A percentile compares a stretch with the other conserved stretches of the same genome.
These are phyloP conservation scores for Drosophila saltans DNA, from an alignment of 1,140 invertebrate species.

Conservation along the genomic window DNA sequence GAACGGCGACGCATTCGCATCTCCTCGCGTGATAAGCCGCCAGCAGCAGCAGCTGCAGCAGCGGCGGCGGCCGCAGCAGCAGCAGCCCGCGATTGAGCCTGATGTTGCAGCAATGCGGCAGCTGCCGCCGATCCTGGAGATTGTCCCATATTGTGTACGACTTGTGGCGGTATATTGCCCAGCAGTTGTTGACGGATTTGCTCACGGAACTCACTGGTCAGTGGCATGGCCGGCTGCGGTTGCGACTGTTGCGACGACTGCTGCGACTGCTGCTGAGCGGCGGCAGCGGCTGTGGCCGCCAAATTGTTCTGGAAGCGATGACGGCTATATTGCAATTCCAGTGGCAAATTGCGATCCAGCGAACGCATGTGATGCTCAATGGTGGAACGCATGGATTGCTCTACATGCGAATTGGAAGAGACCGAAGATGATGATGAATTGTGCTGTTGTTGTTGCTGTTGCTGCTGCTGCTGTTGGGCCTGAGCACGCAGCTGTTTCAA, in stretches of 20 bases:
- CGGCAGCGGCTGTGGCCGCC: conserved; percentile 25
- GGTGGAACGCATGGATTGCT: conserved; percentile 76
- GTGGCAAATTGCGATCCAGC: conserved; percentile 77
- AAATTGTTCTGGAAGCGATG: conserved; percentile 74
- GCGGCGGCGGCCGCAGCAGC: conserved; percentile 76
- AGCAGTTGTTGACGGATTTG: conserved; percentile 78
- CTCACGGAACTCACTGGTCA: conserved; percentile 79
- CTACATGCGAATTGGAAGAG: conserved; percentile 61
- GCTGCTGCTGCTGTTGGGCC: conserved; percentile 68
- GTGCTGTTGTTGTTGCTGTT: conserved; percentile 59
- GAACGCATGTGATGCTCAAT: conserved; percentile 83
- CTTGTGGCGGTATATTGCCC: conserved; percentile 76
- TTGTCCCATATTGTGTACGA: conserved; percentile 77
- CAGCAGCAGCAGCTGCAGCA: conserved; percentile 54
- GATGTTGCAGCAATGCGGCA: conserved; percentile 77
- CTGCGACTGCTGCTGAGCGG: conserved; percentile 19
- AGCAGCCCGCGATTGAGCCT: conserved; percentile 77
- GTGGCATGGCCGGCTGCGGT: conserved; percentile 62
- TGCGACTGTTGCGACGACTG: conserved; percentile 30
- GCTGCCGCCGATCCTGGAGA: conserved; percentile 75
- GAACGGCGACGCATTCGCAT: conserved; percentile 79
- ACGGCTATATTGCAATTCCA: conserved; percentile 82
- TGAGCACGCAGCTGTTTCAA: conserved; percentile 77
- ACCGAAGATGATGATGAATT: conserved; percentile 66
- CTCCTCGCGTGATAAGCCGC: conserved; percentile 74